Conservation (phyloP, 2,113 vertebrate genomes). For the Ciconia stormi region DNA sequence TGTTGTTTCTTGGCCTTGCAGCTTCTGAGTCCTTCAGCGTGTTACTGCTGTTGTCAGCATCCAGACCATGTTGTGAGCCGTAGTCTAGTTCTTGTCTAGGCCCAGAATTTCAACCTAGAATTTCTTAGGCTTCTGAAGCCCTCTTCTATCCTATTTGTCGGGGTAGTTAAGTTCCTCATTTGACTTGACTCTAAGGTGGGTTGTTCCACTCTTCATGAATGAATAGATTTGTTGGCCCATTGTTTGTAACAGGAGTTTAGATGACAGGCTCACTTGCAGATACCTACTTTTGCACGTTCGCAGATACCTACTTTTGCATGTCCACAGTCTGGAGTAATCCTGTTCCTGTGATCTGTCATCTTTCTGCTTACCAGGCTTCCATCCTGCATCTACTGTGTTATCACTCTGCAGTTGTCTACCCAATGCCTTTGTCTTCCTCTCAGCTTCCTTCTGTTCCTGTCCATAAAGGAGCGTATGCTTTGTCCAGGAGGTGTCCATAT, state of each 20-base stretch:
- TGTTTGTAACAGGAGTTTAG: neutral
- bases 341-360: neutral
- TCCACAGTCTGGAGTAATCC: neutral
- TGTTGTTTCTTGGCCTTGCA: neutral
- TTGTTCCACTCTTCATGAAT: neutral
- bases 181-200: neutral
- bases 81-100: neutral
- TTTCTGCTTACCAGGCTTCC: neutral
- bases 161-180: neutral
- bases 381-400: neutral
- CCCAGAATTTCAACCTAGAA: neutral
- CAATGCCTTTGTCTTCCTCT: neutral
- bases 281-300: neutral
- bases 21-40: neutral
- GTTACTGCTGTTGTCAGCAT: neutral
- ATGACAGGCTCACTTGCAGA: neutral
- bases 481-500: neutral
- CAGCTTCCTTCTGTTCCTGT: neutral
- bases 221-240: neutral
- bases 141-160: neutral
- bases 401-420: neutral
- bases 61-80: rapidly evolving
- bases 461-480: rapidly evolving
- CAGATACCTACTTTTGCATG: neutral
- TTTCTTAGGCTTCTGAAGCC: neutral